Base-by-base conservation (phyloP, 2,113 vertebrate genomes). In the Perccottus glenii region DNA sequence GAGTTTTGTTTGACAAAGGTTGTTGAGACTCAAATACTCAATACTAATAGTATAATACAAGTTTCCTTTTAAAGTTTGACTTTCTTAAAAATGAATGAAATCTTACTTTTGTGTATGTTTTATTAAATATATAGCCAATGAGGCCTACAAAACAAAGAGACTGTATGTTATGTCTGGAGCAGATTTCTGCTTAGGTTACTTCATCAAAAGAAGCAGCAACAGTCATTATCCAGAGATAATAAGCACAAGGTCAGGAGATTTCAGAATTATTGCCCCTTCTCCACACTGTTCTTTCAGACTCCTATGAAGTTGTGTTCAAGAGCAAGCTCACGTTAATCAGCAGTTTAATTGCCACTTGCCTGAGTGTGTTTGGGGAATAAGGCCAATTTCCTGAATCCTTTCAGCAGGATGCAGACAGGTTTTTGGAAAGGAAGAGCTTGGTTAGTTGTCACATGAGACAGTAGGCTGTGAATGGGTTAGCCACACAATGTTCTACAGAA, bases 321-420 rank as follows among this genome's bases (percentile, higher is more conserved):
- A 82, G 87, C 73, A 42, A 80, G 52, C 87, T 86, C 77, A 40
- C 84, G 80, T 89, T 93, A 88, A 93, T 93, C 90, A 92, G 87
- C 67, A 69, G 44, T 85, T 85, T 92, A 93, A 92, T 93, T 92
- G 90, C 90, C 85, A 87, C 86, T 91, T 88, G 87, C 87, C 81
- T 80, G 66, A 1, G 78, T 87, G 86, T 88, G 88, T 73, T 85
- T 74, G 77, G 88, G 87, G 89, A 90, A 91, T 86, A 86, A 85
- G 84, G 75, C 84, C 86, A 87, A 89, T 90, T 90, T 89, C 84
- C 78, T 9, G 69, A 77, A 79, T 80, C 78, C 84, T 83, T 89
- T 86, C 73, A 88, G 82, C 78, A 86, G 76, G 86, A 70, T 60
- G 80, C 83, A 76, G 65, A 70, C 84, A 81, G 89, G 85, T 87